Base-by-base conservation (phyloP, 2,888 invertebrate species). In the Ditula angustiorana region DNA sequence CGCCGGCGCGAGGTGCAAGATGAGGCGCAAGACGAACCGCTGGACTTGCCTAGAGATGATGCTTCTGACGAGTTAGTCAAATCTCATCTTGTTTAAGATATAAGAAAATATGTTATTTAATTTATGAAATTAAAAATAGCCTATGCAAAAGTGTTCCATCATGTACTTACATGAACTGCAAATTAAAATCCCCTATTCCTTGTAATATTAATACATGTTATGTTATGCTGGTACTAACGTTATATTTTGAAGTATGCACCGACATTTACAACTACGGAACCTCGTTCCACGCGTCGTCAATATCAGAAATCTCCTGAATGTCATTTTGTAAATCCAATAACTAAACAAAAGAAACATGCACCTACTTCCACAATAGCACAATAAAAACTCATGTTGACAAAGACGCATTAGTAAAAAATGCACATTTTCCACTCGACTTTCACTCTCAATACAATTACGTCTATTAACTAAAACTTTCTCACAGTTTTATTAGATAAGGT, bases 381-480 rank as follows among this genome's bases (percentile, higher is more conserved):
- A 71, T 70, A 71, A 72, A 69, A 73, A 73, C 58, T 56, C 50
- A 68, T 37, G 69, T 73, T 73, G 71, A 78, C 78, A 82, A 80
- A 74, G 75, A 73, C 68, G 64, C 73, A 72, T 75, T 76, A 69
- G 66, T 71, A 68, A 67, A 68, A 64, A 61, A 64, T 67, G 67
- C 67, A 49, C 44, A 60, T 78, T 86, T 83, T 81, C 80, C 83
- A 81, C 76, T 73, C 72, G 58, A 77, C 88, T 89, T 89, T 90
- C 90, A 80, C 89, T 83, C 74, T 81, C 79, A 67, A 79, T 85
- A 80, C 79, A 85, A 83, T 88, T 82, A 80, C 70, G 72, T 73
- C 70, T 78, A 80, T 80, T 82, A 79, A 74, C 68, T 74, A 75
- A 73, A 76, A 80, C 82, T 86, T 87, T 89, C 89, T 76, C 88